phyloP scores from a whole-genome alignment of 2,797 vertebrate species.

The Acanthornis magna region DNA sequence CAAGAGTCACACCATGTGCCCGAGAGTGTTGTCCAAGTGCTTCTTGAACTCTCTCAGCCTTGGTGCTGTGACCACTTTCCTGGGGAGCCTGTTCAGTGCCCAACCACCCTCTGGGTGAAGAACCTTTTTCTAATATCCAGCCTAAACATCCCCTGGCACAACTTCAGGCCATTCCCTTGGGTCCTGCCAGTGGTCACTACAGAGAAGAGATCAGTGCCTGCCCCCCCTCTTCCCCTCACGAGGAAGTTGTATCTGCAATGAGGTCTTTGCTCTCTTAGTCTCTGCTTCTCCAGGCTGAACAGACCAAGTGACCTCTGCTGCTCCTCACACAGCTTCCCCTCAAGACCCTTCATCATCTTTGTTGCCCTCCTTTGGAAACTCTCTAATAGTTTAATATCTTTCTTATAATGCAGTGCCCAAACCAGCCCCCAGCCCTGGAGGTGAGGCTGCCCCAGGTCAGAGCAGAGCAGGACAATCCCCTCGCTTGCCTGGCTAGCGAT shows the following conservation, averaged over 20 bases:
- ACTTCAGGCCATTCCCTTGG: fast-evolving
- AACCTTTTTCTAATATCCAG: neutral
- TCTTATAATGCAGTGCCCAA: neutral
- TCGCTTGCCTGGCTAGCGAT: fast-evolving
- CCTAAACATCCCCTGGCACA: too few species aligned
- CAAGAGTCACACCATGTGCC: neutral
- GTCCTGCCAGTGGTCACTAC: neutral
- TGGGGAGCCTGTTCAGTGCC: neutral
- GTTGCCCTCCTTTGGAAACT: neutral
- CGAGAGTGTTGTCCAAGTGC: fast-evolving
- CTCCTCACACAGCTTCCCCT: fast-evolving
- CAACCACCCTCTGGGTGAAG: fast-evolving
- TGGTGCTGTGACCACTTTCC: too few species aligned
- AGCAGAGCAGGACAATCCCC: neutral
- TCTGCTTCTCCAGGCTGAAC: neutral
- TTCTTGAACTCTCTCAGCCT: neutral
- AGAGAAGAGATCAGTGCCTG: neutral
- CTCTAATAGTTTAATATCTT: neutral
- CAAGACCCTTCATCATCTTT: neutral
- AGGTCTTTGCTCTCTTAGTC: neutral
- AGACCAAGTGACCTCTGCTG: fast-evolving
- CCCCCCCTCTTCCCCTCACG: neutral
- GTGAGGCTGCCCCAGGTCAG: fast-evolving
- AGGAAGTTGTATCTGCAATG: neutral
- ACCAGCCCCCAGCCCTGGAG: neutral